phyloP scores from a whole-genome alignment of 2,888 invertebrate genomes.

The Nymphalis polychloros region DNA sequence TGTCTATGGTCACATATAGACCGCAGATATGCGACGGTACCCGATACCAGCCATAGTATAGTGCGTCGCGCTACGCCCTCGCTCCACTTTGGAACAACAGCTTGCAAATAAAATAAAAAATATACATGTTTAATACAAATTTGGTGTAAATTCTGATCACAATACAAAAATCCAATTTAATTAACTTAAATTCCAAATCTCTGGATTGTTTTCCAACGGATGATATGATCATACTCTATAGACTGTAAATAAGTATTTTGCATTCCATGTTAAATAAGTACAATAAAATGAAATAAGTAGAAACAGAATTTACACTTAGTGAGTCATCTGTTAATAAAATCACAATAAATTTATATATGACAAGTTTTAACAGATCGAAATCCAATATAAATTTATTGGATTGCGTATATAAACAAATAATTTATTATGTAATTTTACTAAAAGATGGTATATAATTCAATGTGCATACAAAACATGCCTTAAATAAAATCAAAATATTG shows the following conservation, averaged over 20 bases:
- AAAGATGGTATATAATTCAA: constrained; percentile 1
- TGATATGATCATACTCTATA: neutral
- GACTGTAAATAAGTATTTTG: neutral
- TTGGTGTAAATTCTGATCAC: constrained; percentile 28
- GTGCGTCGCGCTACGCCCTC: constrained; percentile 64
- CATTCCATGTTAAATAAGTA: neutral
- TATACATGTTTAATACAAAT: constrained; percentile 36
- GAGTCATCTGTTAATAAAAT: constrained; percentile 28
- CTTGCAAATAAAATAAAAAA: constrained; percentile 68
- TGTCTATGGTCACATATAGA: constrained; percentile 62
- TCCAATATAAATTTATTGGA: neutral
- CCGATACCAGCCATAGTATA: constrained; percentile 69
- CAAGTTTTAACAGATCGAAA: neutral
- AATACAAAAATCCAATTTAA: neutral
- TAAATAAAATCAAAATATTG: constrained; percentile 6
- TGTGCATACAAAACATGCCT: constrained; percentile 12
- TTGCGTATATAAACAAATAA: neutral
- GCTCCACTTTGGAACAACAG: constrained; percentile 66
- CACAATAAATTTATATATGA: neutral
- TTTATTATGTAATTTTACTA: constrained; percentile 6
- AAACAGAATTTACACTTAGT: constrained; percentile 31
- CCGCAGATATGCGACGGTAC: constrained; percentile 66
- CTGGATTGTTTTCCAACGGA: neutral
- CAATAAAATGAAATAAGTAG: neutral
- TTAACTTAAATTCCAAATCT: neutral